A percentile compares a stretch with the other conserved stretches of the same genome.
Conservation (phyloP, 2,113 vertebrate genomes). For the Pholis gunnellus region DNA sequence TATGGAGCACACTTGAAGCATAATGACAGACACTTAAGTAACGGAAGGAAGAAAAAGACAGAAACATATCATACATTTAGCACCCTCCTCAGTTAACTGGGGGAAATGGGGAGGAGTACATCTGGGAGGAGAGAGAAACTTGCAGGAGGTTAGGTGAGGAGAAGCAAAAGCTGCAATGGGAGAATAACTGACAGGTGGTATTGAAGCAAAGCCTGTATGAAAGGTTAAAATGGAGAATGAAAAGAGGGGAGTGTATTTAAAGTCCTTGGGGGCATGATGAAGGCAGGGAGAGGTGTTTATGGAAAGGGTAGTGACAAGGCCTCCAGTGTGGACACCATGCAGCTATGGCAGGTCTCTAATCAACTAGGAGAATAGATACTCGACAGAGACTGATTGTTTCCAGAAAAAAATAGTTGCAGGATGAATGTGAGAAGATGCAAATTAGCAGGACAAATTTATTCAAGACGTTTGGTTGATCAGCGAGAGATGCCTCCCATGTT, state of each 20-base stretch:
- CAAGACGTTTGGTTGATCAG: constrained; percentile 3
- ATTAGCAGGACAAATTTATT: constrained; percentile 29
- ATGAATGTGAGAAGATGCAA: constrained; percentile 27
- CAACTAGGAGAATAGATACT: constrained; percentile 5
- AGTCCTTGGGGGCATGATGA: not conserved
- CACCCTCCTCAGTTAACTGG: constrained; percentile 22
- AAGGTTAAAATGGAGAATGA: constrained; percentile 19
- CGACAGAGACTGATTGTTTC: not conserved
- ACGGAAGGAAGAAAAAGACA: not conserved
- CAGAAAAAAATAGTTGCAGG: constrained; percentile 8
- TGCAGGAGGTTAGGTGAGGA: constrained; percentile 11
- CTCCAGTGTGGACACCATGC: not conserved
- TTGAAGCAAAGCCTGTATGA: constrained; percentile 6
- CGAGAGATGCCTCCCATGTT: constrained; percentile 9
- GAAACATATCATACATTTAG: constrained; percentile 19
- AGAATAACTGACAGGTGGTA: not conserved
- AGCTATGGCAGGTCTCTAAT: not conserved
- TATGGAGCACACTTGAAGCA: constrained; percentile 18
- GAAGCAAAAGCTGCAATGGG: not conserved
- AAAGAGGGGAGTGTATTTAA: constrained; percentile 3
- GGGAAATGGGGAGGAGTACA: constrained; percentile 23
- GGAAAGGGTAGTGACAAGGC: constrained; percentile 1
- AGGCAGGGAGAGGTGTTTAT: constrained; percentile 31
- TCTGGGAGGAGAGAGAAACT: not conserved
- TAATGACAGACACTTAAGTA: constrained; percentile 36